phyloP scores from a whole-genome alignment of 2,888 invertebrate species.

The Dryomyza anilis region DNA sequence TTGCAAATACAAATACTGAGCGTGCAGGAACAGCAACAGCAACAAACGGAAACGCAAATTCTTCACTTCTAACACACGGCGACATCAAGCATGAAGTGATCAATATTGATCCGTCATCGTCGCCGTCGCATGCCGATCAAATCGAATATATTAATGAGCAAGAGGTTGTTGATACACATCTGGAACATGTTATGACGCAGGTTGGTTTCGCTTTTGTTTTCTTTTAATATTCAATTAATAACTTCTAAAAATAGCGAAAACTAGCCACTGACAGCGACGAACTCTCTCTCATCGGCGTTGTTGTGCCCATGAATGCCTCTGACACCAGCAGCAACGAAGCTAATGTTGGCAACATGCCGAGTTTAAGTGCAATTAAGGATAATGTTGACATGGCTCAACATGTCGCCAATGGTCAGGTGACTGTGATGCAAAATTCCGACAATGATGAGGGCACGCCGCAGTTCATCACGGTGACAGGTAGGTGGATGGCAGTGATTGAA shows the following conservation, averaged over 20 bases:
- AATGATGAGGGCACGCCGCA: slow-evolving; percentile 52
- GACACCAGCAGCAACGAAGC: slow-evolving; percentile 56
- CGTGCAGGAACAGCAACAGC: slow-evolving; percentile 14
- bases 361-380: slow-evolving; percentile 51
- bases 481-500: too few species aligned
- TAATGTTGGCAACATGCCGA: slow-evolving; percentile 41
- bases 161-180: slow-evolving; percentile 46
- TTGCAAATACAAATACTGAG: slow-evolving; percentile 1
- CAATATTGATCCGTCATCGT: slow-evolving; percentile 38
- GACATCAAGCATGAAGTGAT: slow-evolving; percentile 46
- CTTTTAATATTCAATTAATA: not conserved
- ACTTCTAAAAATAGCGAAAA: slow-evolving; percentile 49
- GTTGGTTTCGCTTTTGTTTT: slow-evolving; percentile 36
- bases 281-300: slow-evolving; percentile 55
- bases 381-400: slow-evolving; percentile 53
- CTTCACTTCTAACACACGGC: slow-evolving; percentile 27
- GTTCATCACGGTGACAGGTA: slow-evolving; percentile 60
- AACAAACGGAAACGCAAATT: slow-evolving; percentile 20
- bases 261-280: slow-evolving; percentile 46
- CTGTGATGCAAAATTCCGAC: slow-evolving; percentile 53
- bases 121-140: slow-evolving; percentile 39
- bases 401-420: slow-evolving; percentile 55
- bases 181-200: slow-evolving; percentile 56
- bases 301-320: slow-evolving; percentile 57
- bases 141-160: slow-evolving; percentile 46